phyloP scores from a whole-genome alignment of 23 tunicate genomes.

The Clavelina lepadiformis region DNA sequence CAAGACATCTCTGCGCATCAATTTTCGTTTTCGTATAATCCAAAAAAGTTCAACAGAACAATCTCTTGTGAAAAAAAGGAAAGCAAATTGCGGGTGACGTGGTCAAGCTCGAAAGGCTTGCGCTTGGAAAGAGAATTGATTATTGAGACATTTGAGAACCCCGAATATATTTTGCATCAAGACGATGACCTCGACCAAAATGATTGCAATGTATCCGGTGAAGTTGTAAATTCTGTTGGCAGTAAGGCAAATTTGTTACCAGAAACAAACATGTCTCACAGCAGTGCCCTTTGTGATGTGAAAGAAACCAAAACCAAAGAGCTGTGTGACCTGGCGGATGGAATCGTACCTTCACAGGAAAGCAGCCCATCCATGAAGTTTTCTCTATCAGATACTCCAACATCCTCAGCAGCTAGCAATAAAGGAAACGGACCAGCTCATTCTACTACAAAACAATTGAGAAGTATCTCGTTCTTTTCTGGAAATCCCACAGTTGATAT shows the following conservation, averaged over 20 bases:
- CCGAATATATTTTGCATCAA: not conserved
- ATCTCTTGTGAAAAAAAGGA: not conserved
- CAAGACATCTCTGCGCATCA: not conserved
- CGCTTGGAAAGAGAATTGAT: slow-evolving; percentile 44
- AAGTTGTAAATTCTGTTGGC: not conserved
- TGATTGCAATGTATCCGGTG: not conserved
- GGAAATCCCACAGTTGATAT: slow-evolving; percentile 90
- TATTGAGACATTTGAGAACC: slow-evolving; percentile 31
- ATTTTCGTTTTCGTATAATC: not conserved
- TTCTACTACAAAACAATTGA: too few species aligned
- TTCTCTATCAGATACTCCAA: not conserved
- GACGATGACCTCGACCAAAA: not conserved
- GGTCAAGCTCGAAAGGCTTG: slow-evolving; percentile 42
- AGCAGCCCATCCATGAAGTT: not conserved
- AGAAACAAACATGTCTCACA: too few species aligned
- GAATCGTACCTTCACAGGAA: not conserved
- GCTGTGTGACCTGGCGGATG: not conserved
- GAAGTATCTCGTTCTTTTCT: slow-evolving; percentile 52
- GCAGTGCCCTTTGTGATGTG: not conserved
- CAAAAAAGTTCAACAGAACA: not conserved
- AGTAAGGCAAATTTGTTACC: not conserved
- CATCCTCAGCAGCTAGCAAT: not conserved
- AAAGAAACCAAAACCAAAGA: not conserved
- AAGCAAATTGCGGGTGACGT: slow-evolving; percentile 13
- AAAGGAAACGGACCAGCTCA: too few species aligned